Percentiles rank a stretch among this genome's conserved stretches.
Conservation (phyloP, 30 jellyfish, hydroid and myxozoan genomes). For the Morbakka virulenta region DNA sequence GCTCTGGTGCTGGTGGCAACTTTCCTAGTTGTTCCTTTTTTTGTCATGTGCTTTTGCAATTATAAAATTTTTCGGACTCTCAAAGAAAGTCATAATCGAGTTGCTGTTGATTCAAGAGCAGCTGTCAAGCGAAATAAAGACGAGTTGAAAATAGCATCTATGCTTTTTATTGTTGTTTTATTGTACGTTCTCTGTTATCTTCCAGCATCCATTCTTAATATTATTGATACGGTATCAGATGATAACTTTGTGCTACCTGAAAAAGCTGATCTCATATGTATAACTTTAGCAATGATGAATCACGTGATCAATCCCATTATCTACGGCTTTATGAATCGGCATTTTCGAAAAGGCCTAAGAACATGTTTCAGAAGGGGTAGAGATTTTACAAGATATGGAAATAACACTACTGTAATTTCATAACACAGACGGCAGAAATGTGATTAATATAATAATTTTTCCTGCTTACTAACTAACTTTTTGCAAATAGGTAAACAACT, state of each 20-base stretch:
- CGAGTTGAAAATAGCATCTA: conserved; percentile 20
- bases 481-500: too few relatives aligned
- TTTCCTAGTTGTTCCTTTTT: conserved; percentile 25
- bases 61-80: conserved; percentile 20
- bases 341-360: conserved; percentile 31
- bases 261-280: conserved; percentile 31
- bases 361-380: background rate
- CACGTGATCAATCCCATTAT: conserved; percentile 61
- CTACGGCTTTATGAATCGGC: conserved; percentile 46
- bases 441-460: too few relatives aligned
- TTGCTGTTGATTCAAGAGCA: conserved; percentile 5
- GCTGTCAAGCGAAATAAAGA: conserved; percentile 2
- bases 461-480: too few relatives aligned
- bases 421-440: too few relatives aligned
- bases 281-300: conserved; percentile 48
- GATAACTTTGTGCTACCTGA: conserved; percentile 17
- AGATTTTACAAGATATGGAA: background rate
- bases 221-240: conserved; percentile 44
- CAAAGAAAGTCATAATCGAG: conserved; percentile 12
- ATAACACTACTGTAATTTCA: background rate
- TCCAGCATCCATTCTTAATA: conserved; percentile 37
- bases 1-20: background rate
- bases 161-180: conserved; percentile 42
- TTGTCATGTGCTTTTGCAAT: conserved; percentile 31
- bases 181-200: conserved; percentile 26